These are phyloP conservation scores for Drepana arcuata DNA, from an alignment of 1,140 invertebrate genomes.

Conservation along the genomic window DNA sequence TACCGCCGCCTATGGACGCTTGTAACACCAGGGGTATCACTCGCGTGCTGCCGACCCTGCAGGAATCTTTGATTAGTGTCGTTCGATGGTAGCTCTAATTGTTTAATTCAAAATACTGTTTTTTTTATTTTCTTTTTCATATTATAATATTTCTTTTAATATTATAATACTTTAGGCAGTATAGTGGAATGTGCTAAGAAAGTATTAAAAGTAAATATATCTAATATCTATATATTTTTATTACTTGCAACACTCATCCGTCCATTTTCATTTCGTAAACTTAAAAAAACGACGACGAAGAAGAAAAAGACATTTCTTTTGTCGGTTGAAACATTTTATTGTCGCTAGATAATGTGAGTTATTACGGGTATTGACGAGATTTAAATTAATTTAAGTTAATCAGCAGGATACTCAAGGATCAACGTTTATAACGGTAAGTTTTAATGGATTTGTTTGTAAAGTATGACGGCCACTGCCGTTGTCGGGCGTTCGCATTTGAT, in stretches of 20 bases:
- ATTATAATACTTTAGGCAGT: too few relatives aligned
- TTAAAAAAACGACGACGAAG: slow-evolving; percentile 64
- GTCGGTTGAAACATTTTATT: slow-evolving; percentile 45
- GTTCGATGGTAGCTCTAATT: too few relatives aligned
- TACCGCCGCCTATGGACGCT: too few relatives aligned
- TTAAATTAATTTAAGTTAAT: slow-evolving; percentile 28
- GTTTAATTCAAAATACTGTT: slow-evolving; percentile 30
- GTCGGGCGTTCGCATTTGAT: slow-evolving; percentile 33
- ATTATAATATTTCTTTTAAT: too few relatives aligned
- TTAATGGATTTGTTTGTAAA: slow-evolving; percentile 58
- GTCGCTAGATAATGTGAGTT: slow-evolving; percentile 45
- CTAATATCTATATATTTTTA: too few relatives aligned
- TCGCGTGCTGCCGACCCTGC: too few relatives aligned
- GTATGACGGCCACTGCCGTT: slow-evolving; percentile 58
- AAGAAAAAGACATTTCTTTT: slow-evolving; percentile 41
- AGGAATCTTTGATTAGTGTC: too few relatives aligned
- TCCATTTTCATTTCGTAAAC: slow-evolving; percentile 64
- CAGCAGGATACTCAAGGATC: slow-evolving; percentile 7
- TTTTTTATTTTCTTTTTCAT: too few relatives aligned
- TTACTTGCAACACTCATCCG: too few relatives aligned
- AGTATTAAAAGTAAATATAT: too few relatives aligned
- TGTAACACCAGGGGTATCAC: too few relatives aligned
- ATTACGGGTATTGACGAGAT: slow-evolving; percentile 25
- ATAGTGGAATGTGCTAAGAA: too few relatives aligned
- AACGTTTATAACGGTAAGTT: slow-evolving; percentile 45